A percentile compares a stretch with the other conserved stretches of the same genome.
Evolutionary conservation across 1,140 invertebrate genomes (phyloP).

Genomic region (Drosophila mojavensis): DNA sequence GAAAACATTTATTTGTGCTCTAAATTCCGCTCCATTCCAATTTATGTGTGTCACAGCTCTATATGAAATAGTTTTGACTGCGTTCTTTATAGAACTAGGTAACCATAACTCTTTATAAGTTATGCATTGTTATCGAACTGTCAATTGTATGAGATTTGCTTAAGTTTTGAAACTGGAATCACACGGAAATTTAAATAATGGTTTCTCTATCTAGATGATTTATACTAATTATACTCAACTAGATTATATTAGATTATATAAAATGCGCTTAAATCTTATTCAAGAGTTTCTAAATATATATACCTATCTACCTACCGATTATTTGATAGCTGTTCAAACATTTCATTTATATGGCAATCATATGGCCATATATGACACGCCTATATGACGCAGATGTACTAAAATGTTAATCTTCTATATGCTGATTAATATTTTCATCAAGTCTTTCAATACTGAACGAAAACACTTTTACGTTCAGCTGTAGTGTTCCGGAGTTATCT

Average conservation of each 20-base stretch:
- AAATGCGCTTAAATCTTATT: too few relatives aligned
- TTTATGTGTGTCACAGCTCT: slow-evolving; percentile 14
- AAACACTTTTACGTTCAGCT: neutral
- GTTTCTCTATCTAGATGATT: neutral
- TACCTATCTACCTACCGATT: neutral
- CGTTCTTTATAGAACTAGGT: neutral
- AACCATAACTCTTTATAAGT: slow-evolving; percentile 4
- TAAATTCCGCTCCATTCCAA: slow-evolving; percentile 16
- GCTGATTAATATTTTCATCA: neutral
- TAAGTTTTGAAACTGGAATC: neutral
- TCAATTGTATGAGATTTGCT: neutral
- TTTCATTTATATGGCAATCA: neutral
- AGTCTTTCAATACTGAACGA: neutral
- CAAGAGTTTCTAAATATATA: too few relatives aligned
- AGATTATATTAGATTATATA: too few relatives aligned
- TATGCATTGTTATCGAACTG: slow-evolving; percentile 6
- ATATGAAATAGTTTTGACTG: neutral
- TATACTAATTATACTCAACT: neutral
- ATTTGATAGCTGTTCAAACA: neutral
- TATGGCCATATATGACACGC: neutral
- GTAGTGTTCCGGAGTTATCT: neutral
- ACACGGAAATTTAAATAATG: neutral
- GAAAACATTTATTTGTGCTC: slow-evolving; percentile 36
- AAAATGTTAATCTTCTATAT: neutral
- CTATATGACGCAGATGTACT: neutral